Evolutionary conservation across 1,140 invertebrate species (phyloP).

Genomic region (Procambarus clarkii): DNA sequence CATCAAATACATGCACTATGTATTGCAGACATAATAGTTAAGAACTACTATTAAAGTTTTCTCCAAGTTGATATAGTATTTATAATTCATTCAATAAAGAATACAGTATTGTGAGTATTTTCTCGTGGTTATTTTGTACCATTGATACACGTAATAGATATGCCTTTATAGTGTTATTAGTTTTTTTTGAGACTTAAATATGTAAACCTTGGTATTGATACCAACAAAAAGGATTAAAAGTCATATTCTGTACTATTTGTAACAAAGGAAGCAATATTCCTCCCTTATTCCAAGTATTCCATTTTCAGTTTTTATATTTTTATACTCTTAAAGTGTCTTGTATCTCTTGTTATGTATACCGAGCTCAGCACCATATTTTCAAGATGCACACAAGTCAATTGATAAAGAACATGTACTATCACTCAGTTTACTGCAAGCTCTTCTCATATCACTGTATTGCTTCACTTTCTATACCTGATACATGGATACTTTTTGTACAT

Average conservation of each 20-base stretch:
- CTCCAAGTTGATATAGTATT: background rate
- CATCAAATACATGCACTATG: background rate
- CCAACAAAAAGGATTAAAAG: background rate
- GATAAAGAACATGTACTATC: background rate
- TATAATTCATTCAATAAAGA: too few relatives aligned
- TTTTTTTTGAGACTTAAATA: background rate
- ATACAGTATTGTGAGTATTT: too few relatives aligned
- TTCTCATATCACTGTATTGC: background rate
- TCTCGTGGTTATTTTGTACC: background rate
- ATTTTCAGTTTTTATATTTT: background rate
- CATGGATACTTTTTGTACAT: background rate
- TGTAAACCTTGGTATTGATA: background rate
- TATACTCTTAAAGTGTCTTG: background rate
- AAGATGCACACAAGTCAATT: background rate
- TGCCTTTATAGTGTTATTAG: background rate
- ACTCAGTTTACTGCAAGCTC: background rate
- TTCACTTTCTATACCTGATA: background rate
- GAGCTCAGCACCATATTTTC: background rate
- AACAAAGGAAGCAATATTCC: slow-evolving; percentile 42
- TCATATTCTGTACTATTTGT: background rate
- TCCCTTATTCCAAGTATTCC: slow-evolving; percentile 46
- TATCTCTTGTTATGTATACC: background rate
- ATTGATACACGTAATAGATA: background rate
- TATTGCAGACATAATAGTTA: background rate
- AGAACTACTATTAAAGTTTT: background rate